phyloP scores from a whole-genome alignment of 2,888 invertebrate genomes.

The Patella depressa region DNA sequence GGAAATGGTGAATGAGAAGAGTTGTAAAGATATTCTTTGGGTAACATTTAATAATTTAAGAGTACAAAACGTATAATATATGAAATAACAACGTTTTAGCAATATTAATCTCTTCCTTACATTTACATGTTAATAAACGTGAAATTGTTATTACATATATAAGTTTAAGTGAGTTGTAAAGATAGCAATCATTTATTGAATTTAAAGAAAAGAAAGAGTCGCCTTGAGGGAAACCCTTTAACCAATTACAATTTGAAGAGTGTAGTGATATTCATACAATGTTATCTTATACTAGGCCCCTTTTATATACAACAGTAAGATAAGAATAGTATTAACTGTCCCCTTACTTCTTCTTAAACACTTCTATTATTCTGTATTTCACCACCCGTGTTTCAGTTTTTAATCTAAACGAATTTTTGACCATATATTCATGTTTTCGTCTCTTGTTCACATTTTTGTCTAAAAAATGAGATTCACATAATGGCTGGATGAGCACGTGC shows the following conservation, averaged over 20 bases:
- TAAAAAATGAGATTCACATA: not conserved
- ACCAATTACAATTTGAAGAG: constrained; percentile 6
- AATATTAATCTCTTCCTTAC: too few species aligned
- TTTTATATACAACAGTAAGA: not conserved
- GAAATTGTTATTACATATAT: not conserved
- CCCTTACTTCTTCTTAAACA: not conserved
- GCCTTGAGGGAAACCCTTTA: not conserved
- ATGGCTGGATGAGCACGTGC: constrained; percentile 5
- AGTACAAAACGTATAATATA: too few species aligned
- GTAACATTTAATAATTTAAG: too few species aligned
- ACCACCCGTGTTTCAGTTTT: not conserved
- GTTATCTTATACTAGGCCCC: not conserved
- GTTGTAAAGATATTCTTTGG: too few species aligned
- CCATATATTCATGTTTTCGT: not conserved
- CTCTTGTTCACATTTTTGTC: not conserved
- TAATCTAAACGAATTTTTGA: not conserved
- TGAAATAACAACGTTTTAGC: too few species aligned
- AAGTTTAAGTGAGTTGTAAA: not conserved
- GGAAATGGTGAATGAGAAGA: too few species aligned
- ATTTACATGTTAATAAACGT: not conserved
- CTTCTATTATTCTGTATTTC: not conserved
- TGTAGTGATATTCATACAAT: constrained; percentile 6
- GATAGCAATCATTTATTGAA: not conserved
- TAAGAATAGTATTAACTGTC: constrained; percentile 4
- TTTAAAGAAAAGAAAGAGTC: not conserved